phyloP scores from a whole-genome alignment of 2,113 vertebrate genomes.

The Tragulus kanchil region DNA sequence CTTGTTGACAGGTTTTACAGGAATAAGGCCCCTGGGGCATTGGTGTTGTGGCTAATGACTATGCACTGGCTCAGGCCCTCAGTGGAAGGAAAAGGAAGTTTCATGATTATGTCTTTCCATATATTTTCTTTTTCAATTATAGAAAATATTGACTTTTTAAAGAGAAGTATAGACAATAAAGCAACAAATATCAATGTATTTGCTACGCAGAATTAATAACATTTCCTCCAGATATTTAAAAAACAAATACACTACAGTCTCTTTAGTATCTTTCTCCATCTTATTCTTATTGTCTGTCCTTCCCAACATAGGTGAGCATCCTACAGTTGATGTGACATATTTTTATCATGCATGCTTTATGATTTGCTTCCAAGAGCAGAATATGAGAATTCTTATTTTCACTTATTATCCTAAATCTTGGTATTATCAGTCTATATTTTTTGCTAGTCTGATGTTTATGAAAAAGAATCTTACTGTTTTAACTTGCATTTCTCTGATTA shows the following conservation, averaged over 20 bases:
- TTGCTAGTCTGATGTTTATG: neutral
- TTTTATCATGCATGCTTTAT: neutral
- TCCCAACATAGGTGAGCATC: neutral
- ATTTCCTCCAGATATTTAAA: neutral
- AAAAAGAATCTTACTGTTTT: neutral
- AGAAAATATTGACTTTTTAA: neutral
- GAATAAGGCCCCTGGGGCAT: neutral
- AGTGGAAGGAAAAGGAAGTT: neutral
- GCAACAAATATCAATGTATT: neutral
- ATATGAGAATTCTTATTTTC: neutral
- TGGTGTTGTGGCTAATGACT: neutral
- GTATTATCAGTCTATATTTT: neutral
- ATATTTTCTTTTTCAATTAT: neutral
- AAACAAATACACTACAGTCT: neutral
- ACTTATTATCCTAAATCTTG: neutral
- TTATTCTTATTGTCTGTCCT: neutral
- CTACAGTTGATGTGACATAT: neutral
- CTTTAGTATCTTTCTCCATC: neutral
- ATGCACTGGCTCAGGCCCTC: neutral
- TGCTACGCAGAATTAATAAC: neutral
- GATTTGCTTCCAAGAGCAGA: neutral
- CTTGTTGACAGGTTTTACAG: neutral
- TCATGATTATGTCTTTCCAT: neutral
- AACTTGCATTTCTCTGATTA: neutral
- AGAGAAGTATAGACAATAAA: slow-evolving; percentile 8